Percentiles rank a stretch among this genome's conserved stretches.
These are phyloP conservation scores for Pseudorhiza aurosa DNA, from an alignment of 30 jellyfish, hydroid and myxozoan genomes.

Conservation along the genomic window DNA sequence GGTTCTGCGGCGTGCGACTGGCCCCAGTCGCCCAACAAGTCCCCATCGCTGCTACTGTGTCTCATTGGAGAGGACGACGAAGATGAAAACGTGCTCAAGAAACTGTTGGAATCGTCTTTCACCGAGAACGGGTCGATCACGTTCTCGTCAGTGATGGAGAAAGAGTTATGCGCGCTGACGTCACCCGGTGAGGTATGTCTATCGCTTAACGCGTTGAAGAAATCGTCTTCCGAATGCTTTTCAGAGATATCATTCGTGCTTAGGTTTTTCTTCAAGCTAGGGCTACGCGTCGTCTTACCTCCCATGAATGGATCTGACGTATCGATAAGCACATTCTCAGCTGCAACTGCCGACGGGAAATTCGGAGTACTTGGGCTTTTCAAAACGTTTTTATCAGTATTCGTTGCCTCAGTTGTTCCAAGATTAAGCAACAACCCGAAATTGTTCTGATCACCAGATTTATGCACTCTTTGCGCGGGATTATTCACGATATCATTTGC, in stretches of 20 bases:
- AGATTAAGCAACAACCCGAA: slow-evolving; percentile 45
- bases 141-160: slow-evolving; percentile 28
- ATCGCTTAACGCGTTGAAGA: slow-evolving; percentile 34
- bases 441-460: background rate
- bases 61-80: slow-evolving; percentile 20
- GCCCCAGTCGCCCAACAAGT: slow-evolving; percentile 59
- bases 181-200: slow-evolving; percentile 10
- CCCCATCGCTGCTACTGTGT: slow-evolving; percentile 72
- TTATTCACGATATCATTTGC: background rate
- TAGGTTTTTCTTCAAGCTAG: slow-evolving; percentile 50
- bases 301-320: background rate
- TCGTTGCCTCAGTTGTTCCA: slow-evolving; percentile 9
- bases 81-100: background rate
- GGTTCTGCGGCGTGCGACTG: slow-evolving; percentile 30
- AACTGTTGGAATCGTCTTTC: background rate
- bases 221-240: slow-evolving; percentile 48
- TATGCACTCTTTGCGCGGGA: background rate
- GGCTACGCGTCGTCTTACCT: slow-evolving; percentile 2
- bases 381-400: background rate
- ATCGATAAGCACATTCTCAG: background rate
- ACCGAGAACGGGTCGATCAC: slow-evolving; percentile 26
- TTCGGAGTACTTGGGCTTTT: slow-evolving; percentile 61
- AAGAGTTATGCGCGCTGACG: background rate
- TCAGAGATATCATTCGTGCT: slow-evolving; percentile 44
- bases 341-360: slow-evolving; percentile 10